Evolutionary conservation across 1,140 invertebrate species (phyloP).

Genomic region (Macrobrachium nipponense): DNA sequence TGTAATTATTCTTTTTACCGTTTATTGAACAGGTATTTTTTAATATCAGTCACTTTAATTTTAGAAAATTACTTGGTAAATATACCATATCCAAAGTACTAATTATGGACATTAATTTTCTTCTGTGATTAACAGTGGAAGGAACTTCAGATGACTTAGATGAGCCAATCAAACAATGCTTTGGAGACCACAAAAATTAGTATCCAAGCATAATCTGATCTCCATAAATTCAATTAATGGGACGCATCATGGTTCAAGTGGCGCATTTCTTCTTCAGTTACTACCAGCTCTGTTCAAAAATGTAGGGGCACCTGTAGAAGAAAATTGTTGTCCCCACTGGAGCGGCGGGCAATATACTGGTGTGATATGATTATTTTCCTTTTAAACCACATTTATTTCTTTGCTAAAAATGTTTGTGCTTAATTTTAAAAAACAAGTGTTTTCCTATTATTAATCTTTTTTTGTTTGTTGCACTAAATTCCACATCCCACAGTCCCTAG

Average conservation of each 20-base stretch:
- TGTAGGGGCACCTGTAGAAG: conserved; percentile 65
- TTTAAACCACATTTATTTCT: background rate
- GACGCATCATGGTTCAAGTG: conserved; percentile 71
- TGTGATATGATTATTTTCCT: conserved; percentile 63
- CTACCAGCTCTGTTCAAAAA: conserved; percentile 65
- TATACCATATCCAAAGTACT: conserved; percentile 6
- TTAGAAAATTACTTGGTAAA: conserved; percentile 24
- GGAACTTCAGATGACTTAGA: conserved; percentile 72
- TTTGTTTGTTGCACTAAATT: too few species aligned
- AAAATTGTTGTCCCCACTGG: conserved; percentile 71
- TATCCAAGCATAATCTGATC: conserved; percentile 66
- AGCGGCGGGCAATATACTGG: conserved; percentile 68
- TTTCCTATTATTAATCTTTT: too few species aligned
- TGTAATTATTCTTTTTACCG: background rate
- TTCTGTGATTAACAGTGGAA: conserved; percentile 67
- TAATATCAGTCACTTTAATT: background rate
- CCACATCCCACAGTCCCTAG: too few species aligned
- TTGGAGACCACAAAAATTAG: conserved; percentile 67
- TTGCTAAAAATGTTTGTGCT: too few species aligned
- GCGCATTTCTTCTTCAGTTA: conserved; percentile 71
- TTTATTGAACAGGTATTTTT: background rate
- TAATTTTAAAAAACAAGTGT: too few species aligned
- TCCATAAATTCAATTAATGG: conserved; percentile 72
- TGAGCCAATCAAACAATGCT: conserved; percentile 68
- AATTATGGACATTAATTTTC: conserved; percentile 14